Evolutionary conservation across 2,113 vertebrate species (phyloP), one percentile per base, ranked within the genome.

Genomic region (Aspiorhynchus laticeps): DNA sequence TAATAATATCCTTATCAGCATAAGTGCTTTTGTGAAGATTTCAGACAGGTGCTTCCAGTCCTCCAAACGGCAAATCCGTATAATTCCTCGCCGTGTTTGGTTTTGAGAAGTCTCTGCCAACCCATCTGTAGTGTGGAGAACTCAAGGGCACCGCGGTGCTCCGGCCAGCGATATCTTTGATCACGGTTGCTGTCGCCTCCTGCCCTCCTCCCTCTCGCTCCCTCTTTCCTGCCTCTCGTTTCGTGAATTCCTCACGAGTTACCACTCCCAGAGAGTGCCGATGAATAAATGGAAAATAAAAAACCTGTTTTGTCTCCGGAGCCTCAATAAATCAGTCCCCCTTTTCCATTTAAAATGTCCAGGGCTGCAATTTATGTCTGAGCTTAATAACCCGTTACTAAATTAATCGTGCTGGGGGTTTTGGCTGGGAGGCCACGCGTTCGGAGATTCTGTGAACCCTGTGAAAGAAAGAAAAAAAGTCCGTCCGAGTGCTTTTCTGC

Each of bases 251-350:
- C 94, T 96, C 92, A 90, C 91, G 92, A 94, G 95, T 96, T 96
- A 96, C 92, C 94, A 93, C 96, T 96, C 95, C 93, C 91, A 63
- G 91, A 92, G 91, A 93, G 91, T 90, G 93, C 94, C 94, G 95
- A 96, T 95, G 94, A 96, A 96, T 96, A 95, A 96, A 94, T 96
- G 96, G 96, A 96, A 96, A 96, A 96, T 94, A 94, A 93, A 96
- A 96, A 96, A 61, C 92, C 96, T 93, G 94, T 95, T 85, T 9
- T 95, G 95, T 96, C 96, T 97, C 94, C 94, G 95, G 85, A 86
- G 90, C 90, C 89, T 94, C 94, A 94, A 95, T 97, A 97, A 97
- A 97, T 97, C 96, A 96, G 90, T 89, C 87, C 93, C 83, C 93
- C 94, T 93, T 94, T 95, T 93, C 96, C 96, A 96, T 96, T 96